Evolutionary conservation across 2,888 invertebrate species (phyloP), one percentile per base, ranked within the genome.

Genomic region (Hypsopygia costalis): DNA sequence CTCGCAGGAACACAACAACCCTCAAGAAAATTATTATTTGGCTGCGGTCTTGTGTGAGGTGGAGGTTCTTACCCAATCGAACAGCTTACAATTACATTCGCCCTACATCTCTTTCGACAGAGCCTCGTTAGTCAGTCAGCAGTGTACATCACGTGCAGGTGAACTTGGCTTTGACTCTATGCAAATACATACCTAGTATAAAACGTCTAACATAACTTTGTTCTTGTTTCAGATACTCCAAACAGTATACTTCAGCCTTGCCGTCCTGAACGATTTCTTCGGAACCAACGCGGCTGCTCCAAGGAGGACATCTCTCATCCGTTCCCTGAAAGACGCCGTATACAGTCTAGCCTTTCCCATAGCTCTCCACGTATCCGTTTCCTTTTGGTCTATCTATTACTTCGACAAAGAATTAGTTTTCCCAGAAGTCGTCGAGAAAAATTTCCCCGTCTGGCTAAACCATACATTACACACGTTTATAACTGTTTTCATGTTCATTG

Each of bases 351-450:
- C 94, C 9, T 95, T 95, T 55, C 94, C 95, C 0, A 64, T 94
- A 1, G 93, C 95, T 3, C 81, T 94, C 74, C 95, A 94, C 82
- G 98, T 98, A 1, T 93, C 94, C n/a, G 55, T 92, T 0, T 92
- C 94, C 1, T 98, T 98, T 75, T 98, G 98, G 98, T 83, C 90
- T 0, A 78, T 98, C 11, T 97, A 95, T 86, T 85, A 91, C 12
- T 90, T 97, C 25, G 94, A 98, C 73, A 93, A 97, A 46, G 95
- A 96, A 58, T 81, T 98, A n/a, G 95, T 98, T 16, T 94, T 96
- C 62, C 98, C 98, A 0, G 92, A 91, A 56, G 91, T 90, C 1
- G 72, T 97, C 37, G 97, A 96, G 63, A 82, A 90, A n/a, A 92
- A 93, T 41, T 94, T 97, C 58, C 98, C 98, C 1, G 75, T 75